phyloP scores from a whole-genome alignment of 1,140 invertebrate genomes.

The Lycorma delicatula region DNA sequence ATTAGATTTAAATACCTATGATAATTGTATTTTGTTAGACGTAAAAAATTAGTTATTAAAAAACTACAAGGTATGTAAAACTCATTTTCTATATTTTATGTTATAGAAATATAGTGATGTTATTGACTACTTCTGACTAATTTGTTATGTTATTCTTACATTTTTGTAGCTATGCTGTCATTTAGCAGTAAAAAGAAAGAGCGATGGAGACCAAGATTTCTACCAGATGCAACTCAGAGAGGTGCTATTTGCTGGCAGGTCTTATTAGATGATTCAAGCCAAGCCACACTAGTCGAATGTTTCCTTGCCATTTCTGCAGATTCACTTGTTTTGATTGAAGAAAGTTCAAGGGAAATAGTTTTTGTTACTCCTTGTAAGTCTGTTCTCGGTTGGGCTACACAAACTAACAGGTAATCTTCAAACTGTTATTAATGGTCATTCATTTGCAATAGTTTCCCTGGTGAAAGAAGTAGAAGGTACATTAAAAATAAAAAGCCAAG shows the following conservation, averaged over 20 bases:
- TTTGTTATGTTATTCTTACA: conserved; percentile 19
- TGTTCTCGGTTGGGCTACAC: conserved; percentile 72
- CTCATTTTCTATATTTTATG: not conserved
- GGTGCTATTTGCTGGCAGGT: conserved; percentile 75
- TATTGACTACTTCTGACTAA: not conserved
- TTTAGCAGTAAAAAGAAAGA: conserved; percentile 66
- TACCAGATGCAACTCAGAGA: conserved; percentile 54
- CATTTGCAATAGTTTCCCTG: no score
- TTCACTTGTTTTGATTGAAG: conserved; percentile 78
- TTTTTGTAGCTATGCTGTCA: conserved; percentile 50
- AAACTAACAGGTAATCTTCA: conserved; percentile 52
- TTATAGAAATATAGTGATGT: not conserved
- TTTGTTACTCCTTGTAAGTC: conserved; percentile 77
- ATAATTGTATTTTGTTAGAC: not conserved
- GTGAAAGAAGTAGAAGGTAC: no score
- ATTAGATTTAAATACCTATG: no score
- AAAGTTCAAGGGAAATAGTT: conserved; percentile 70
- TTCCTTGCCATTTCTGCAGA: conserved; percentile 82
- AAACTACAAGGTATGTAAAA: not conserved
- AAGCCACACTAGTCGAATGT: conserved; percentile 61
- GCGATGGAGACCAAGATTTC: conserved; percentile 51
- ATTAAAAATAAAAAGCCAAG: no score
- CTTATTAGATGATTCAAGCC: conserved; percentile 58
- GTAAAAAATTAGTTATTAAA: not conserved
- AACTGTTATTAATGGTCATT: no score